These are phyloP conservation scores for Cepphus grylle DNA, from an alignment of 2,113 vertebrate genomes.

Conservation along the genomic window DNA sequence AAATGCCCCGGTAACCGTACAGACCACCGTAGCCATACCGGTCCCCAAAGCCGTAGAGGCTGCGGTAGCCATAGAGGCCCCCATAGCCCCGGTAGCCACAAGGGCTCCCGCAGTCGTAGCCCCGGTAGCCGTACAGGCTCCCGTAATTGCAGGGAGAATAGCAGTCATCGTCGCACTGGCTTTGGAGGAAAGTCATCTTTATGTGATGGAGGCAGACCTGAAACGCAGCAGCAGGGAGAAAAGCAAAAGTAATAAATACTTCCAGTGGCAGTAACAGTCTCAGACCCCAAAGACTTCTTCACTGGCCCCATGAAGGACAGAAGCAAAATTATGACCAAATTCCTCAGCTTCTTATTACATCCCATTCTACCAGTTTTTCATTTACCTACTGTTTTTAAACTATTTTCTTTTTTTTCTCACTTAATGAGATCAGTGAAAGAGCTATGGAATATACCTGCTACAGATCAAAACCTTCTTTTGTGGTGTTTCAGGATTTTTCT, in stretches of 20 bases:
- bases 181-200: constrained; percentile 21
- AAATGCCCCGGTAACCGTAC: background rate
- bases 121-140: background rate
- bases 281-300: background rate
- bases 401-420: fast-evolving
- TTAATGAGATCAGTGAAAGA: background rate
- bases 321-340: background rate
- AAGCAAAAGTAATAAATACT: background rate
- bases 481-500: background rate
- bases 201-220: background rate
- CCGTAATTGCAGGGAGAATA: background rate
- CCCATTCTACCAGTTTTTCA: background rate
- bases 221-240: background rate
- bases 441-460: fast-evolving
- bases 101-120: background rate
- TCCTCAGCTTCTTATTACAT: background rate
- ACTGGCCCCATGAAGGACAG: fast-evolving
- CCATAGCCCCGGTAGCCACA: background rate
- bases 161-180: background rate
- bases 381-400: background rate
- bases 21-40: background rate
- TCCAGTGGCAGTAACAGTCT: background rate
- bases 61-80: background rate
- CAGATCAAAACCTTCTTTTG: background rate
- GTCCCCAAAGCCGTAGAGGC: background rate